A percentile compares a stretch with the other conserved stretches of the same genome.
Evolutionary conservation across 2,113 vertebrate genomes (phyloP).

Genomic region (Laticauda colubrina): DNA sequence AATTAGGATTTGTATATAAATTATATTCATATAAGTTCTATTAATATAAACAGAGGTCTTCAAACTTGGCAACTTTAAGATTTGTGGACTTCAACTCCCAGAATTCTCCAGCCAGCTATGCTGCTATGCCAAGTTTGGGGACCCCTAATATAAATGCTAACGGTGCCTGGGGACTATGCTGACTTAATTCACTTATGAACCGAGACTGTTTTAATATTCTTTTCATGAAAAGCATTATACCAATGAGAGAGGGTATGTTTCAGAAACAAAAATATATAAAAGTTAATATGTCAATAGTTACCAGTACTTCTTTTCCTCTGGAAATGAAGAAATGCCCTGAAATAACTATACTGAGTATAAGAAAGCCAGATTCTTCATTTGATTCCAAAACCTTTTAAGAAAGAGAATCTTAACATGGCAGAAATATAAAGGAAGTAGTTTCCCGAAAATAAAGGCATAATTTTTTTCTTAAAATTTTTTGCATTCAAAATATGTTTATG

Average conservation of each 20-base stretch:
- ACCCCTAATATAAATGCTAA: neutral
- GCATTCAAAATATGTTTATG: neutral
- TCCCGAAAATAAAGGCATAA: neutral
- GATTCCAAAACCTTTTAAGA: slow-evolving; percentile 28
- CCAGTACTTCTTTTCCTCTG: slow-evolving; percentile 28
- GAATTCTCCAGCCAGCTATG: too few relatives aligned
- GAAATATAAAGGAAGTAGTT: neutral
- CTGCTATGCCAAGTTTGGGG: too few relatives aligned
- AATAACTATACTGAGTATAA: slow-evolving; percentile 30
- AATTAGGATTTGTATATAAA: neutral
- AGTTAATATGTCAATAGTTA: slow-evolving; percentile 4
- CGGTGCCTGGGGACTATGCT: neutral
- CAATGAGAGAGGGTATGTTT: neutral
- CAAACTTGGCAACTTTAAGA: too few relatives aligned
- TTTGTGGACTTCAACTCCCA: too few relatives aligned
- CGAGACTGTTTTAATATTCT: neutral
- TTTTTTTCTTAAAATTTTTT: neutral
- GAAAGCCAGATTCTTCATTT: slow-evolving; percentile 19
- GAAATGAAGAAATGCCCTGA: slow-evolving; percentile 35
- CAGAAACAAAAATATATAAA: neutral
- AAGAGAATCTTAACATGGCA: neutral
- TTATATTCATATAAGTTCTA: neutral
- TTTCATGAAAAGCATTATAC: neutral
- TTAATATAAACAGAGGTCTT: neutral
- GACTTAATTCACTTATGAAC: neutral